phyloP scores from a whole-genome alignment of 2,797 vertebrate genomes.

The Acrossocheilus wenchowensis region DNA sequence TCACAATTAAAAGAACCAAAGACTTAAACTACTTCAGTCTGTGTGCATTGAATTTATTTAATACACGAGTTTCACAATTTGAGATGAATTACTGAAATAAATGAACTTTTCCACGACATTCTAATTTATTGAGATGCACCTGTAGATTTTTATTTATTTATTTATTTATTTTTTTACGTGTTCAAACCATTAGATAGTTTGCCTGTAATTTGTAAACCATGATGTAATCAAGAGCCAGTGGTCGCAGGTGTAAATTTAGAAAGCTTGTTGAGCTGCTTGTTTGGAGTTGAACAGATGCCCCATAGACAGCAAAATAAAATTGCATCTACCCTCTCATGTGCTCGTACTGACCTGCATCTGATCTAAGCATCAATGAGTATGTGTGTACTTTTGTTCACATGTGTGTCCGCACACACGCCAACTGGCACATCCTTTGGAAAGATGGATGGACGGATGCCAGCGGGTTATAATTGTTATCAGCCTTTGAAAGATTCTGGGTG shows the following conservation, averaged over 20 bases:
- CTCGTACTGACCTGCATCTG: constrained; percentile 23
- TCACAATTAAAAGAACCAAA: no score
- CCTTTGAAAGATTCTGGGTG: constrained; percentile 46
- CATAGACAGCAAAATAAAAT: background rate
- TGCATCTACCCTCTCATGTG: constrained; percentile 20
- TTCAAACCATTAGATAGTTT: background rate
- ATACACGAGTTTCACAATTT: no score
- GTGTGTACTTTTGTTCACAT: constrained; percentile 9
- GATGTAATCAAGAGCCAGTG: background rate
- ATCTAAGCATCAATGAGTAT: constrained; percentile 38
- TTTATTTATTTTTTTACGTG: no score
- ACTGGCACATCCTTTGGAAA: constrained; percentile 43
- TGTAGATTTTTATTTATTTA: no score
- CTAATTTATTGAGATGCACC: no score
- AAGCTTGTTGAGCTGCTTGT: background rate
- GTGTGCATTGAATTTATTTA: no score
- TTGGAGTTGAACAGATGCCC: constrained; percentile 7
- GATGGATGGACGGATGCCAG: constrained; percentile 44
- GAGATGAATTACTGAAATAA: no score
- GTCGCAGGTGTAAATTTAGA: background rate
- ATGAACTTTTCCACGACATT: no score
- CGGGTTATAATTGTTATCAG: constrained; percentile 47
- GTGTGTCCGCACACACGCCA: constrained; percentile 25
- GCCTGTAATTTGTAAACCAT: background rate
- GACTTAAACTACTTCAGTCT: no score